A percentile compares a stretch with the other conserved stretches of the same genome.
Conservation (phyloP, 1,140 invertebrate genomes). For the Euborellia annulipes region DNA sequence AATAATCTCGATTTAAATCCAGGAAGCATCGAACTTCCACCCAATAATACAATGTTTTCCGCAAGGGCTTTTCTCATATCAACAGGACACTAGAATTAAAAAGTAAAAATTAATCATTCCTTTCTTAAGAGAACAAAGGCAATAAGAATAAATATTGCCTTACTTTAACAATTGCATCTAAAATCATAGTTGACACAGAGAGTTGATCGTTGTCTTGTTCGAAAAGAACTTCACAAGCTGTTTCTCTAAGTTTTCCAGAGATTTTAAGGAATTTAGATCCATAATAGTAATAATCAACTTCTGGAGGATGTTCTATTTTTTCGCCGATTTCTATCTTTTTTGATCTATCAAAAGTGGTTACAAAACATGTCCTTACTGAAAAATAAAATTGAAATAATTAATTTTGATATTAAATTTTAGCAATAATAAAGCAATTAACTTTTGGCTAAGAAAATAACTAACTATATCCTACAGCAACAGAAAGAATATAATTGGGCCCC, state of each 20-base stretch:
- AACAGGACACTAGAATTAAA: slow-evolving; percentile 50
- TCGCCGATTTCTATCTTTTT: slow-evolving; percentile 34
- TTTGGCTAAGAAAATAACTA: slow-evolving; percentile 17
- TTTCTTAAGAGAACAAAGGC: no score
- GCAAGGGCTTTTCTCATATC: slow-evolving; percentile 56
- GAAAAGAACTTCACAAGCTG: slow-evolving; percentile 67
- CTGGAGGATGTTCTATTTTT: slow-evolving; percentile 32
- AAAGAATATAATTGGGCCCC: no score
- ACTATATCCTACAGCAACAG: slow-evolving; percentile 62
- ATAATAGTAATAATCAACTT: slow-evolving; percentile 56
- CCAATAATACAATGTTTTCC: slow-evolving; percentile 68
- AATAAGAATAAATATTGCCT: no score
- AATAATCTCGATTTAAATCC: slow-evolving; percentile 62
- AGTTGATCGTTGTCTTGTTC: slow-evolving; percentile 67
- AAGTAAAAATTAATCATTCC: slow-evolving; percentile 7
- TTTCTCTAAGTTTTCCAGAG: slow-evolving; percentile 56
- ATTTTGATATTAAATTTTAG: background rate
- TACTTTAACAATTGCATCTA: slow-evolving; percentile 64
- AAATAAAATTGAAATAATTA: slow-evolving; percentile 4
- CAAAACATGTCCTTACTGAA: slow-evolving; percentile 59
- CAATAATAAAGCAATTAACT: background rate
- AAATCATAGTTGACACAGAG: slow-evolving; percentile 67
- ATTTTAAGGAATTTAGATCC: slow-evolving; percentile 36
- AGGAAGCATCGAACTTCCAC: slow-evolving; percentile 64
- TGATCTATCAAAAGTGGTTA: slow-evolving; percentile 55